Base-by-base conservation (phyloP, 2,888 invertebrate genomes). In the Nasonia oneida region DNA sequence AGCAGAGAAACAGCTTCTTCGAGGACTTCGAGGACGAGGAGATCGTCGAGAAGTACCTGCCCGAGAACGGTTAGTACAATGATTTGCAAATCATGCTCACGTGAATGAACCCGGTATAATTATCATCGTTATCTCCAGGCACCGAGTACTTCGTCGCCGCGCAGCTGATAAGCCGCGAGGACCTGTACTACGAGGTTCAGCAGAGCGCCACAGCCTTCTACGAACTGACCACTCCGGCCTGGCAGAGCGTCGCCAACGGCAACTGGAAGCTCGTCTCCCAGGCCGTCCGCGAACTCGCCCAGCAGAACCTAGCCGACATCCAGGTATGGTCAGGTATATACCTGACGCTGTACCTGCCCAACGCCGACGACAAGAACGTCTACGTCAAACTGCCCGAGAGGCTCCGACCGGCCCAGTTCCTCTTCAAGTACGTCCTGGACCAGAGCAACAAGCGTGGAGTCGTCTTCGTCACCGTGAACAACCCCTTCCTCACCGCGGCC, bases 381-480 rank as follows among this genome's bases (percentile, higher is more conserved):
- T 70, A 70, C 70, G 70, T 70, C 33, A 29, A 6, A 2, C 29
- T 70, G 15, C 37, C 33, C 0, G 29, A 70, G 15, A 33, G 3
- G 3, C 3, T 70, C 15, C 15, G 33, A 37, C 29, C 70, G 3
- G 18, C 37, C 15, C 14, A 71, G 18, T 71, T 71, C 6, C 79
- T 79, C 33, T 81, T 61, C 42, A 71, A 73, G 18, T 84, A 84
- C 73, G 79, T 73, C 5, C 53, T 57, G 47, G 73, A 78, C 47
- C 53, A 18, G 47, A 47, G 47, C 47, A 23, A n/a, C 47, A 42
- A 79, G 8, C 71, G 37, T 0, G 73, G 78, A 57, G 4, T 84
- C 8, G 78, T 84, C 47, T 75, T 84, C n/a, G 37, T 79, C 2
- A 74, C 73, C 15, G 47, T 79, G 15, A 84, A 84, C 50, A 75